Evolutionary conservation across 2,888 invertebrate species (phyloP), one percentile per base, ranked within the genome.

Genomic region (Cephonodes hylas): DNA sequence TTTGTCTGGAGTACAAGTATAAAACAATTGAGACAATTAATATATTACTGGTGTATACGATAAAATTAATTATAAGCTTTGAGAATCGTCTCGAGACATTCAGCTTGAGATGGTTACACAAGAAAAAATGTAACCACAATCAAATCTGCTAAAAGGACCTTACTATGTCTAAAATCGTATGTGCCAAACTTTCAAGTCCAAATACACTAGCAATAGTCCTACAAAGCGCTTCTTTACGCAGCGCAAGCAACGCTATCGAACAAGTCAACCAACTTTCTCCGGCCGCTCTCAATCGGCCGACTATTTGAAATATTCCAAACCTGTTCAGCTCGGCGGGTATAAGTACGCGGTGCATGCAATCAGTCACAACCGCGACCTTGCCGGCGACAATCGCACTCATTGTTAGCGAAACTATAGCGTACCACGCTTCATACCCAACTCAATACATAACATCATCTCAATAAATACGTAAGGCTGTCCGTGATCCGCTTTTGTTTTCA

Each of bases 221-320:
- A 1, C 31, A 15, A 31, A 27, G 15, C 31, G 53, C 53, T 53
- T 53, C 53, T 53, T 53, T 53, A 15, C 53, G 27, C 53, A 18
- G 23, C n/a, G 23, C 46, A 38, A 38, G 38, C n/a, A 38, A 38
- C 46, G 6, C 31, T 15, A 31, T 31, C 53, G 27, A 18, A 62
- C 61, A 68, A 56, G 61, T 65, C 62, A 68, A 22, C 46, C 71
- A 42, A 65, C 59, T 71, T 68, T 68, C 66, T 68, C 68, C 62
- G 65, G 66, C 71, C 62, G 60, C 42, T 27, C 34, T 48, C 25
- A n/a, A 20, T 60, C 22, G 38, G 38, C 38, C 31, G 58, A 59
- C 34, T 58, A 61, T 63, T 59, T 22, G 10, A 60, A 61, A 61
- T 38, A 60, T 62, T 63, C 15, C 48, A 44, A 63, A 63, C 63